Percentiles rank a stretch among this genome's conserved stretches.
phyloP scores from a whole-genome alignment of 2,797 vertebrate species.

The Pagetopsis macropterus region DNA sequence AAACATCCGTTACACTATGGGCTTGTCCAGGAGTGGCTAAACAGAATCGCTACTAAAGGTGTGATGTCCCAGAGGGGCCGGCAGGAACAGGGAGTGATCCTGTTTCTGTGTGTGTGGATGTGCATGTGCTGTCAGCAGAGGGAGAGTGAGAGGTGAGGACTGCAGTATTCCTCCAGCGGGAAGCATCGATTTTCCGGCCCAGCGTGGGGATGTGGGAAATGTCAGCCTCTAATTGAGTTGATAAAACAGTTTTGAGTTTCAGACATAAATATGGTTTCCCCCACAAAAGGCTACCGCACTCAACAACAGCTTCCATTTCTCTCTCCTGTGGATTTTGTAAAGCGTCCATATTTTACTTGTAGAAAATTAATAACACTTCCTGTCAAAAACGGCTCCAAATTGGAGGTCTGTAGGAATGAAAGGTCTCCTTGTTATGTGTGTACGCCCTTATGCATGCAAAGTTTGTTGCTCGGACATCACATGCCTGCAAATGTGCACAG shows the following conservation, averaged over 20 bases:
- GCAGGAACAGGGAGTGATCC: constrained; percentile 22
- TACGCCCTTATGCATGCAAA: constrained; percentile 19
- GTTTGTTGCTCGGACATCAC: constrained; percentile 25
- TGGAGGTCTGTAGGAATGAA: too few relatives aligned
- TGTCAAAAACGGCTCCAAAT: too few relatives aligned
- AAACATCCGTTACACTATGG: constrained; percentile 54
- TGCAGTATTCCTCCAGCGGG: constrained; percentile 76
- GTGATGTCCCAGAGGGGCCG: constrained; percentile 54
- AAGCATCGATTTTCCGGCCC: constrained; percentile 78
- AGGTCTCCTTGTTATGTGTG: constrained; percentile 29
- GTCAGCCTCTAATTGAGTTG: constrained; percentile 84
- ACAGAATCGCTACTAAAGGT: constrained; percentile 65
- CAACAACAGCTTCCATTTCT: constrained; percentile 49
- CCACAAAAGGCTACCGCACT: constrained; percentile 66
- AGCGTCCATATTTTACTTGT: too few relatives aligned
- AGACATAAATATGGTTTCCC: constrained; percentile 74
- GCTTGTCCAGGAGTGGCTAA: constrained; percentile 55
- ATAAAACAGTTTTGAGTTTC: constrained; percentile 81
- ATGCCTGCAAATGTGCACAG: not conserved
- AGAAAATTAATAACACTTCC: too few relatives aligned
- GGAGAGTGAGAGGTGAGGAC: constrained; percentile 71
- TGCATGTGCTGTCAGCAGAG: constrained; percentile 62
- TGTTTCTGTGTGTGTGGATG: constrained; percentile 39
- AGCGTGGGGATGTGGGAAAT: constrained; percentile 78
- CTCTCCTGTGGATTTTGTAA: not conserved